Evolutionary conservation across 2,797 vertebrate species (phyloP).

Genomic region (Coendou prehensilis): DNA sequence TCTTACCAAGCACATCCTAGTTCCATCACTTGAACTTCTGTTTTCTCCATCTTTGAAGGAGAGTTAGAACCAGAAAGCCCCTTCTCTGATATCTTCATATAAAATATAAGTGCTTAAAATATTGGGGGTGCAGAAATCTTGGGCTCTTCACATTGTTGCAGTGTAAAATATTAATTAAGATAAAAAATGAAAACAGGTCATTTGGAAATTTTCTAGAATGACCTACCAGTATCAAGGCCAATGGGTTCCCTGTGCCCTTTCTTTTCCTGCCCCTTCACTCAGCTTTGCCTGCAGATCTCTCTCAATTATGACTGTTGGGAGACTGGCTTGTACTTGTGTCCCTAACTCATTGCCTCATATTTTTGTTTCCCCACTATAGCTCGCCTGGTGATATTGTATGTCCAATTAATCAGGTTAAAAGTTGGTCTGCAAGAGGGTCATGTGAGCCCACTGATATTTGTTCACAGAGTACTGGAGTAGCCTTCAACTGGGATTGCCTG

Average conservation of each 20-base stretch:
- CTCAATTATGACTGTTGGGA: neutral
- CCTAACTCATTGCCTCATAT: slow-evolving; percentile 36
- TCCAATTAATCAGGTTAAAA: slow-evolving; percentile 81
- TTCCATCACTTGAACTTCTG: neutral
- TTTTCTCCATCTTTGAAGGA: neutral
- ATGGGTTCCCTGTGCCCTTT: neutral
- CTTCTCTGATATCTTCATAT: neutral
- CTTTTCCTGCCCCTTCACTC: neutral
- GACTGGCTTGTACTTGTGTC: neutral
- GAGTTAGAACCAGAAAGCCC: neutral
- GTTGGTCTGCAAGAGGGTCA: slow-evolving; percentile 66
- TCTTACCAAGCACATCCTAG: neutral
- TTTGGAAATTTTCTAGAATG: slow-evolving; percentile 39
- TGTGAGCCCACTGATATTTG: slow-evolving; percentile 61
- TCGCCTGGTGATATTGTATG: slow-evolving; percentile 67
- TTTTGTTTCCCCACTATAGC: slow-evolving; percentile 18
- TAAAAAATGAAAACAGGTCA: slow-evolving; percentile 25
- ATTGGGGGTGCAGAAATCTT: neutral
- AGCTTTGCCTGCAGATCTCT: neutral
- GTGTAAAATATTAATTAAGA: slow-evolving; percentile 12
- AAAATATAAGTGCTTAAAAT: slow-evolving; percentile 24
- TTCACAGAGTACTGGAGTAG: slow-evolving; percentile 65
- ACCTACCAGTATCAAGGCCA: neutral
- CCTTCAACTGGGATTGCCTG: slow-evolving; percentile 79
- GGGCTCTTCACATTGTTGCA: neutral